These are phyloP conservation scores for Meloe dianella DNA, from an alignment of 2,888 invertebrate species.

Conservation along the genomic window DNA sequence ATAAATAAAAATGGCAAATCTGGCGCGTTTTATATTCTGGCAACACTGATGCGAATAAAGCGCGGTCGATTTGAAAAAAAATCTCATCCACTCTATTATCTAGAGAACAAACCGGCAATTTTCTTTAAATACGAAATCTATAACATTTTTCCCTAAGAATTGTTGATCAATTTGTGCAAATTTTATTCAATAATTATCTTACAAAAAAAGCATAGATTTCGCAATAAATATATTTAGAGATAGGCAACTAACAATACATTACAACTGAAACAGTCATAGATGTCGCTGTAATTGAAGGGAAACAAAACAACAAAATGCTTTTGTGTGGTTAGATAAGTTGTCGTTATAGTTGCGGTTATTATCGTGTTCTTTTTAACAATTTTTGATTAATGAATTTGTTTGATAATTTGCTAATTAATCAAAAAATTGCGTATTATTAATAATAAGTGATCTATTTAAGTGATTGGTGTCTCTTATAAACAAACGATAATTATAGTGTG, in stretches of 20 bases:
- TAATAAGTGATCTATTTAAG: not conserved
- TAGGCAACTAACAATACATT: not conserved
- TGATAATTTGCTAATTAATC: not conserved
- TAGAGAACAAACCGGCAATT: too few species aligned
- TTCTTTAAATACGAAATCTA: too few species aligned
- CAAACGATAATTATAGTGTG: not conserved
- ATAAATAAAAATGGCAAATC: not conserved
- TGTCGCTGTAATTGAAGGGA: not conserved
- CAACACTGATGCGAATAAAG: not conserved
- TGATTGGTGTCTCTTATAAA: not conserved
- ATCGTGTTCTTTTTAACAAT: not conserved
- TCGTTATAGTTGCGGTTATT: not conserved
- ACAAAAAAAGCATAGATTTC: not conserved
- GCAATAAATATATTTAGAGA: not conserved
- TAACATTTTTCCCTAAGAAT: not conserved
- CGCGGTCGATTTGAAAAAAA: not conserved
- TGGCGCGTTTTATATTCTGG: not conserved
- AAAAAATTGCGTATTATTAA: not conserved
- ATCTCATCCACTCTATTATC: not conserved
- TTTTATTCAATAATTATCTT: too few species aligned
- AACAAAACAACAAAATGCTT: not conserved
- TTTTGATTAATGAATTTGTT: not conserved
- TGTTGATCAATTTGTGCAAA: not conserved
- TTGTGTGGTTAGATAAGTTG: not conserved
- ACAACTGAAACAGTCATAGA: not conserved